These are phyloP conservation scores for Lepus europaeus DNA, from an alignment of 2,113 vertebrate genomes.

Conservation along the genomic window DNA sequence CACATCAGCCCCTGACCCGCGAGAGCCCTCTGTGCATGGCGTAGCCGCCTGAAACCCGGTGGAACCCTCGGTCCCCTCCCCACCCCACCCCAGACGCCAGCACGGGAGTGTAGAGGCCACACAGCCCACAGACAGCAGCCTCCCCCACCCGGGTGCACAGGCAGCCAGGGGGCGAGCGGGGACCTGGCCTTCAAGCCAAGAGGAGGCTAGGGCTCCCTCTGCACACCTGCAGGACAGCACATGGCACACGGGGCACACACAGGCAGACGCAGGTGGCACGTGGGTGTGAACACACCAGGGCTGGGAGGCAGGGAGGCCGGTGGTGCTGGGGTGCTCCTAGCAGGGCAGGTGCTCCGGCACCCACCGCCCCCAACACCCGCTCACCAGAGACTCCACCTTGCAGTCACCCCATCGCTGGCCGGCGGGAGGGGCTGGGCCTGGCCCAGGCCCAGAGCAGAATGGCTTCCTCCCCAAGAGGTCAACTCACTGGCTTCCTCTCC, in stretches of 20 bases:
- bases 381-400: neutral
- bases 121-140: too few relatives aligned
- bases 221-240: neutral
- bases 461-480: accelerated
- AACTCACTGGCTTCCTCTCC: accelerated
- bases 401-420: neutral
- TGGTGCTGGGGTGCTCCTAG: too few relatives aligned
- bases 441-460: accelerated
- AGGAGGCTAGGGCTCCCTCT: too few relatives aligned
- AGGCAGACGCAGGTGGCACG: too few relatives aligned
- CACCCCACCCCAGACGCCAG: neutral
- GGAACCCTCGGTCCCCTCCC: accelerated
- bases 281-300: too few relatives aligned
- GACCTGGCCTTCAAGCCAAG: too few relatives aligned
- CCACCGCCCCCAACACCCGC: neutral
- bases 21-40: accelerated
- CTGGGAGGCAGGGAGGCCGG: too few relatives aligned
- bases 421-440: accelerated
- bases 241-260: too few relatives aligned
- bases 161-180: neutral
- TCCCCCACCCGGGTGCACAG: accelerated
- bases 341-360: too few relatives aligned
- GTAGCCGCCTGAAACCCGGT: accelerated
- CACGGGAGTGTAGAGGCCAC: too few relatives aligned
- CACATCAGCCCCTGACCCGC: accelerated